Percentiles rank a stretch among this genome's conserved stretches.
Evolutionary conservation across 2,888 invertebrate species (phyloP).

Genomic region (Nematopogon swammerdamellus): DNA sequence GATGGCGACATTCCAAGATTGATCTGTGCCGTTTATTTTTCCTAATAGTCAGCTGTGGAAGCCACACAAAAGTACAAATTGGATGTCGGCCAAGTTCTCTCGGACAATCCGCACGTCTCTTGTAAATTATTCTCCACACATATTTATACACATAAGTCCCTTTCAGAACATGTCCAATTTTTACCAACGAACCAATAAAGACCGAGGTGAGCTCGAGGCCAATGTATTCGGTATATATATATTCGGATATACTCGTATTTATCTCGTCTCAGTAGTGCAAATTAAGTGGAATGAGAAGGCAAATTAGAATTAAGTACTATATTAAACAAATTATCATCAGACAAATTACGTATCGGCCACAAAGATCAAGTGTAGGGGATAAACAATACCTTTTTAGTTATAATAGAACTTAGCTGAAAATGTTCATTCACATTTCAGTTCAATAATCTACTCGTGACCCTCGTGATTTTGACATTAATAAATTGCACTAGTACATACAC

Average conservation of each 20-base stretch:
- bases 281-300: not conserved
- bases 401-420: too few species aligned
- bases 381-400: not conserved
- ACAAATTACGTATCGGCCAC: not conserved
- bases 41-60: not conserved
- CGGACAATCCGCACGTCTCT: too few species aligned
- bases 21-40: not conserved
- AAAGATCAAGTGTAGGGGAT: not conserved
- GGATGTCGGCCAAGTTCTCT: not conserved
- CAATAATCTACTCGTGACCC: not conserved
- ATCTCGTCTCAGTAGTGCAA: too few species aligned
- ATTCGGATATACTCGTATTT: too few species aligned
- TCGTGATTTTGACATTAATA: not conserved
- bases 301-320: not conserved
- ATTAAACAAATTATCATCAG: not conserved
- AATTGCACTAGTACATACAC: constrained; percentile 38
- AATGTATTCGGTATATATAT: too few species aligned
- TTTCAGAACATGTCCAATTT: too few species aligned
- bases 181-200: too few species aligned
- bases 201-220: too few species aligned
- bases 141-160: too few species aligned
- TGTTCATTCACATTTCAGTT: too few species aligned
- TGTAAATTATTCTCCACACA: too few species aligned
- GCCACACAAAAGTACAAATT: not conserved
- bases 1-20: not conserved